Conservation (phyloP, 2,113 vertebrate genomes). For the Cynopterus brachyotis region DNA sequence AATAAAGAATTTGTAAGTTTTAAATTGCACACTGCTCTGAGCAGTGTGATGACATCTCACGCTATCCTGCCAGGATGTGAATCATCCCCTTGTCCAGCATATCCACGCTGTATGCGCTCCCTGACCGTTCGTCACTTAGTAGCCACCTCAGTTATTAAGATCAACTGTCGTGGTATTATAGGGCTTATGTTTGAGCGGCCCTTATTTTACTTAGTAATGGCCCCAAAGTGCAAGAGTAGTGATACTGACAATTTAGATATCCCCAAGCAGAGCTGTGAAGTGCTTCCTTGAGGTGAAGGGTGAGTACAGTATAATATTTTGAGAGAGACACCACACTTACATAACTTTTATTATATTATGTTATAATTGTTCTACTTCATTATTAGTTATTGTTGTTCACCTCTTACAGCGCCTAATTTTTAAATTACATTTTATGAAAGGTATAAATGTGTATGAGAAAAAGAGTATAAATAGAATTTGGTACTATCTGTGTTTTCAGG, state of each 20-base stretch:
- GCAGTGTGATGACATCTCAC: neutral
- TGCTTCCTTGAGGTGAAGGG: neutral
- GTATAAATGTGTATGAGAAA: neutral
- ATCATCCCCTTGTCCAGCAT: too few species aligned
- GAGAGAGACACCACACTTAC: neutral
- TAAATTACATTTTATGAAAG: neutral
- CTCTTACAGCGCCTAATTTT: neutral
- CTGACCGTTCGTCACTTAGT: neutral
- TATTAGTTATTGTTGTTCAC: neutral
- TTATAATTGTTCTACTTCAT: neutral
- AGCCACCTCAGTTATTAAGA: neutral
- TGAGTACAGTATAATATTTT: neutral
- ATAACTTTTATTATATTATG: neutral
- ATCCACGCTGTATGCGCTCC: neutral
- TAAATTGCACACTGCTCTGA: neutral
- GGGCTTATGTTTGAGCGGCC: neutral
- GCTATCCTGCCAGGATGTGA: neutral
- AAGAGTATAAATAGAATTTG: neutral
- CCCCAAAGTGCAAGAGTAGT: neutral
- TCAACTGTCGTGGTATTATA: fast-evolving
- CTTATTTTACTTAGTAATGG: neutral
- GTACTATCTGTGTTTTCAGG: neutral
- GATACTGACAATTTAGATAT: neutral
- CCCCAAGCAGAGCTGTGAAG: neutral
- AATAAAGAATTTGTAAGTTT: neutral